A percentile compares a stretch with the other conserved stretches of the same genome.
Conservation (phyloP, 35 echinoderm and acorn worm genomes). For the Patiria miniata region DNA sequence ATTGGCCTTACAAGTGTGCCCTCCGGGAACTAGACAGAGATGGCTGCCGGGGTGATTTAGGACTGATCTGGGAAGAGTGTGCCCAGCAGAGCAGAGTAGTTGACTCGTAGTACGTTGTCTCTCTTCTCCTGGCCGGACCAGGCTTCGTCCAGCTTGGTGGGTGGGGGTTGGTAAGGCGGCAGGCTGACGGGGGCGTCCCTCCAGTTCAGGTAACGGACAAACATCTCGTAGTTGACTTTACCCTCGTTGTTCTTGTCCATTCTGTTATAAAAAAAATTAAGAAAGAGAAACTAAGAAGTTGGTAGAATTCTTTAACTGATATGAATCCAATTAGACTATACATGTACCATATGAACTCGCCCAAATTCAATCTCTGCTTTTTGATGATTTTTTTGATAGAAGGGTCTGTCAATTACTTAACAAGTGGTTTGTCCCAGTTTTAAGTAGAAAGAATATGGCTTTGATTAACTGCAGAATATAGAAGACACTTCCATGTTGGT, state of each 20-base stretch:
- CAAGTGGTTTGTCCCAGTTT: too few relatives aligned
- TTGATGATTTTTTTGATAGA: not conserved
- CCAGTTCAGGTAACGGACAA: constrained; percentile 88
- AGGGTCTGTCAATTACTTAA: too few relatives aligned
- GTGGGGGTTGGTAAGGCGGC: constrained; percentile 66
- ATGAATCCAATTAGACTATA: not conserved
- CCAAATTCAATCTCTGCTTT: not conserved
- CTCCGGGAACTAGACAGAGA: too few relatives aligned
- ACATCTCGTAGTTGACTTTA: constrained; percentile 77
- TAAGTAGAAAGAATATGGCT: too few relatives aligned
- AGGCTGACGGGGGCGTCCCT: constrained; percentile 61
- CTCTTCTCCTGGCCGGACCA: constrained; percentile 59
- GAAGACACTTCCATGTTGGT: too few relatives aligned
- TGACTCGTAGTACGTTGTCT: constrained; percentile 69
- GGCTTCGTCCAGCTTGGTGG: constrained; percentile 66
- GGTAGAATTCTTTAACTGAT: not conserved
- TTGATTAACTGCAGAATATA: too few relatives aligned
- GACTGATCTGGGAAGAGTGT: constrained; percentile 49
- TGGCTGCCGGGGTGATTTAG: not conserved
- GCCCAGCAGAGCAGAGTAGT: constrained; percentile 77
- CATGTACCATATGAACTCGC: not conserved
- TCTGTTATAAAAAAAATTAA: constrained; percentile 60
- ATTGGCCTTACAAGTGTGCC: too few relatives aligned
- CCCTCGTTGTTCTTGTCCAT: constrained; percentile 92
- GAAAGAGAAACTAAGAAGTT: not conserved